Percentiles rank a stretch among this genome's conserved stretches.
Conservation (phyloP, 2,888 invertebrate species). For the Nymphalis polychloros region DNA sequence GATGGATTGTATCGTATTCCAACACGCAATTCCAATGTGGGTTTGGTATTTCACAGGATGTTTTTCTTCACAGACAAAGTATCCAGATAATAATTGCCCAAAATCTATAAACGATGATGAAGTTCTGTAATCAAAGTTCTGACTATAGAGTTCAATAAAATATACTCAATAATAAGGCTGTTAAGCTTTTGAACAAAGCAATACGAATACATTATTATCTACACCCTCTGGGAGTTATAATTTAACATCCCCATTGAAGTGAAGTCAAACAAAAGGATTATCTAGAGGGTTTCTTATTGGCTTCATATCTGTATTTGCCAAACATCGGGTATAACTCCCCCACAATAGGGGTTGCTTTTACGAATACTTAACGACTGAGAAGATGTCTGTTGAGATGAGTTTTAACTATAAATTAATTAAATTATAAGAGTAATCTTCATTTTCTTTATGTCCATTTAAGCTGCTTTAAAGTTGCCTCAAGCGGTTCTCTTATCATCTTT, state of each 20-base stretch:
- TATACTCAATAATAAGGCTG: slow-evolving; percentile 1
- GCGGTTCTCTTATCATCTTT: no score
- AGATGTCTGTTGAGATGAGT: not conserved
- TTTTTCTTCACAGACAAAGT: no score
- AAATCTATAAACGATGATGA: no score
- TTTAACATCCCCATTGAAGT: slow-evolving; percentile 14
- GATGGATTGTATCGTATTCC: no score
- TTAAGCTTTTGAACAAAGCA: slow-evolving; percentile 16
- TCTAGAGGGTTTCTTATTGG: slow-evolving; percentile 32
- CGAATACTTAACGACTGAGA: slow-evolving; percentile 6
- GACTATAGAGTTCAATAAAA: slow-evolving; percentile 17
- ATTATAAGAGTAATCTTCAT: not conserved
- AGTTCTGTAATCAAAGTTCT: no score
- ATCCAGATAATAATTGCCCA: no score
- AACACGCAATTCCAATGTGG: no score
- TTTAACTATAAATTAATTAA: not conserved
- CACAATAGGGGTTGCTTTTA: slow-evolving; percentile 3
- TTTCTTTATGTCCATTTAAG: not conserved
- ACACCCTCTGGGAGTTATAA: slow-evolving; percentile 16
- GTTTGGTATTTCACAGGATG: no score
- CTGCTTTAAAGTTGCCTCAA: not conserved
- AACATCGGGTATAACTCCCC: slow-evolving; percentile 21
- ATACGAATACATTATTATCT: slow-evolving; percentile 11
- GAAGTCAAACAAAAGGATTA: slow-evolving; percentile 29
- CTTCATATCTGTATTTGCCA: slow-evolving; percentile 32